A percentile compares a stretch with the other conserved stretches of the same genome.
phyloP scores from a whole-genome alignment of 2,888 invertebrate species.

The Folsomia manolachei region DNA sequence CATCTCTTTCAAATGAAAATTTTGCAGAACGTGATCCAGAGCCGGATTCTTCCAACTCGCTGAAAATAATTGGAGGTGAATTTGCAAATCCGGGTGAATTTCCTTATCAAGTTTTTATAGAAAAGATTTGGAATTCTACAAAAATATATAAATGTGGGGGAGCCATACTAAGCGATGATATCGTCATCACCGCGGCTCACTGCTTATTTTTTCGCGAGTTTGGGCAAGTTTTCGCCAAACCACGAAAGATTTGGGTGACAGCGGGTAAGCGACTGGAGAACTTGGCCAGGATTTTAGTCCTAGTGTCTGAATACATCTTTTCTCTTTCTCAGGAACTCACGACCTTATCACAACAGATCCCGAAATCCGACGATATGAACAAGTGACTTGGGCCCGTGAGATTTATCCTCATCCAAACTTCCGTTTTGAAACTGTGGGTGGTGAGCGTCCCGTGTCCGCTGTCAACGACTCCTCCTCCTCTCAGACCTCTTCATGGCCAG shows the following conservation, averaged over 20 bases:
- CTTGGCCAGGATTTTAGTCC: too few relatives aligned
- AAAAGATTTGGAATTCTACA: constrained; percentile 8
- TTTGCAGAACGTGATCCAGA: too few relatives aligned
- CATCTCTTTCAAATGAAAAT: too few relatives aligned
- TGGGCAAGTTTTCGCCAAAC: not conserved
- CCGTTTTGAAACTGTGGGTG: not conserved
- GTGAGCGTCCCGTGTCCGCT: too few relatives aligned
- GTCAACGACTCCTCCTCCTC: not conserved
- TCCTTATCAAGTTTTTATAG: not conserved
- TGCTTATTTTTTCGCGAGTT: not conserved
- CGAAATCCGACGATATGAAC: not conserved
- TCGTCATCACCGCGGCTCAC: not conserved
- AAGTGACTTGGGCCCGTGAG: not conserved
- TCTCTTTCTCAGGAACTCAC: not conserved
- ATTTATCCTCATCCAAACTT: not conserved
- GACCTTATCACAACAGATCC: not conserved
- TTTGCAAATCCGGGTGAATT: not conserved
- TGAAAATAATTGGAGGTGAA: not conserved
- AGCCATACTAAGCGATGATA: not conserved
- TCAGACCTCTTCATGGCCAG: not conserved
- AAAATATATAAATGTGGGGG: constrained; percentile 3
- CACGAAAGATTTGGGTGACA: not conserved
- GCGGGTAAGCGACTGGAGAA: not conserved
- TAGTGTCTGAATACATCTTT: too few relatives aligned
- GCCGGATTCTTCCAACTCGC: too few relatives aligned